phyloP scores from a whole-genome alignment of 37 sponge, comb jelly and placozoan genomes.

The Cliona cf. orientalis region DNA sequence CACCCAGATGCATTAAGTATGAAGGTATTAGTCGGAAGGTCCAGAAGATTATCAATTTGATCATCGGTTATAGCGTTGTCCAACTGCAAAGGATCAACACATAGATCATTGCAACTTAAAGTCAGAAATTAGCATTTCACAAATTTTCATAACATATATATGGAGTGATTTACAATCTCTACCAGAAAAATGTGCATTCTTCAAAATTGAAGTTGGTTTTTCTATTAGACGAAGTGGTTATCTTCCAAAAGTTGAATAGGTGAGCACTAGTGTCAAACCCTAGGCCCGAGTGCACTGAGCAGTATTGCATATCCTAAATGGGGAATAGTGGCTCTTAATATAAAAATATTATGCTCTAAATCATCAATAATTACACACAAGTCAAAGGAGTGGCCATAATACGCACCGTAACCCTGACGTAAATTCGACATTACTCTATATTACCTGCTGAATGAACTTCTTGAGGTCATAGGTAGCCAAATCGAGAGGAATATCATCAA shows the following conservation, averaged over 20 bases:
- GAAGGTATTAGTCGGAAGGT: neutral
- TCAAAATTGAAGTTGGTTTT: neutral
- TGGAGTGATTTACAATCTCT: neutral
- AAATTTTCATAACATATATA: neutral
- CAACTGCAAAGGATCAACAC: no score
- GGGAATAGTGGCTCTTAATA: no score
- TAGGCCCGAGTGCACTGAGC: no score
- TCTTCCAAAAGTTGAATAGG: no score
- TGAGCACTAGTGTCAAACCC: no score
- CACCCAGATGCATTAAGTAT: constrained; percentile 18
- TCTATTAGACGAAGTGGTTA: no score
- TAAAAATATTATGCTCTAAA: no score
- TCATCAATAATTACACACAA: no score
- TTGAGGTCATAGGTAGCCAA: constrained; percentile 14
- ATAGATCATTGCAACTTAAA: neutral
- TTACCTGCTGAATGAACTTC: constrained; percentile 50
- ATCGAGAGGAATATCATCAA: constrained; percentile 46
- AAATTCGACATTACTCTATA: neutral
- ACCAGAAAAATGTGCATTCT: neutral
- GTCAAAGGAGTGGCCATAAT: no score
- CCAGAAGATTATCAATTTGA: constrained; percentile 21
- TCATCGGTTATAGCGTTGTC: neutral
- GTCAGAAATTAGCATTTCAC: neutral
- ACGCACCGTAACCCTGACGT: neutral
- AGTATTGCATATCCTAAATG: no score